Conservation (phyloP, 2,113 vertebrate genomes). For the Nicator chloris region DNA sequence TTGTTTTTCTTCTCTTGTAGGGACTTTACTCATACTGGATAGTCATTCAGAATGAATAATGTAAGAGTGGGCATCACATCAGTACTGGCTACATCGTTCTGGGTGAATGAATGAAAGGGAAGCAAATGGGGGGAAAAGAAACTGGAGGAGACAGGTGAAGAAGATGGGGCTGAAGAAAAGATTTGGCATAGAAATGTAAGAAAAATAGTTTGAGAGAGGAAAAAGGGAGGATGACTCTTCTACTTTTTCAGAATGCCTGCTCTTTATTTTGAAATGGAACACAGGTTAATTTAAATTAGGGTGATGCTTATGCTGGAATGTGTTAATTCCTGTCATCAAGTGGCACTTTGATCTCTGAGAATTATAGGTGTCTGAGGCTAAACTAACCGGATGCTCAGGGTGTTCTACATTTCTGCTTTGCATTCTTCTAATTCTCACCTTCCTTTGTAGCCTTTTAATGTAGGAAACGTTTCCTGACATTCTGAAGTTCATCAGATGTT, state of each 20-base stretch:
- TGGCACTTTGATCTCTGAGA: conserved; percentile 22
- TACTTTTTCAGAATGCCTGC: not conserved
- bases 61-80: not conserved
- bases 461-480: not conserved
- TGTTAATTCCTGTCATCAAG: conserved; percentile 4
- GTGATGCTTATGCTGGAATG: conserved; percentile 6
- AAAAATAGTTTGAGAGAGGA: not conserved
- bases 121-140: not conserved
- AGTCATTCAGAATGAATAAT: not conserved
- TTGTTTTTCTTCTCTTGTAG: not conserved
- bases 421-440: conserved; percentile 21
- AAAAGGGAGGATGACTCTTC: not conserved
- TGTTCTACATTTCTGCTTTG: conserved; percentile 29
- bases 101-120: not conserved
- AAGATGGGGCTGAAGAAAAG: not conserved
- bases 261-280: not conserved
- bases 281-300: not conserved
- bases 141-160: not conserved
- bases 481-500: not conserved
- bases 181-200: not conserved
- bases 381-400: conserved; percentile 19
- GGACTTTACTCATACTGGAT: not conserved
- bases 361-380: conserved; percentile 19
- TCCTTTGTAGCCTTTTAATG: not conserved
- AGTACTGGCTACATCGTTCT: not conserved